Conservation (phyloP, 2,888 invertebrate genomes). For the Ptychoptera albimana region DNA sequence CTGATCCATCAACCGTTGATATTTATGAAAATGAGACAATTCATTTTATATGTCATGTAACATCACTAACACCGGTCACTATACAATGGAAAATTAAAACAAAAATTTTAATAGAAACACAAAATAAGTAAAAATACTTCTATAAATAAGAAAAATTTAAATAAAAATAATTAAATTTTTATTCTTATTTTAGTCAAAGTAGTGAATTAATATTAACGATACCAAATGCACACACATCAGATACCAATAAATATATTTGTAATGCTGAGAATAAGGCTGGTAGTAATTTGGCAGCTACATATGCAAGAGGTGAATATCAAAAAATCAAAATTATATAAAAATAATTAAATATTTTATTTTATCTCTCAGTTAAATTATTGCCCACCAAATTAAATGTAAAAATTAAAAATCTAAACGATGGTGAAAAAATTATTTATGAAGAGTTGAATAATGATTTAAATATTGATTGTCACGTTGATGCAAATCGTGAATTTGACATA, state of each 20-base stretch:
- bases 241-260: constrained; percentile 34
- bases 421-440: too few species aligned
- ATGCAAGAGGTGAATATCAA: too few species aligned
- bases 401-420: too few species aligned
- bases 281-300: constrained; percentile 9
- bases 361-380: too few species aligned
- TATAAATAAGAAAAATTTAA: too few species aligned
- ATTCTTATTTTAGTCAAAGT: constrained; percentile 6
- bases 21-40: constrained; percentile 27
- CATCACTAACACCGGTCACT: constrained; percentile 43
- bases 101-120: constrained; percentile 2
- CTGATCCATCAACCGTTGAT: constrained; percentile 24
- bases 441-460: too few species aligned
- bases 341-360: too few species aligned
- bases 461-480: too few species aligned
- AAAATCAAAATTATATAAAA: too few species aligned
- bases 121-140: constrained; percentile 1
- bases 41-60: constrained; percentile 39
- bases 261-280: constrained; percentile 33
- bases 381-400: too few species aligned
- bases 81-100: constrained; percentile 8
- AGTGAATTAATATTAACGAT: constrained; percentile 8
- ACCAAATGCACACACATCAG: constrained; percentile 20
- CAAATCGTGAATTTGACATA: too few species aligned
- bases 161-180: constrained; percentile 1